Percentiles rank a stretch among this genome's conserved stretches.
Evolutionary conservation across 53 echinoderm and acorn worm genomes (phyloP).

Genomic region (Glandiceps talaboti): DNA sequence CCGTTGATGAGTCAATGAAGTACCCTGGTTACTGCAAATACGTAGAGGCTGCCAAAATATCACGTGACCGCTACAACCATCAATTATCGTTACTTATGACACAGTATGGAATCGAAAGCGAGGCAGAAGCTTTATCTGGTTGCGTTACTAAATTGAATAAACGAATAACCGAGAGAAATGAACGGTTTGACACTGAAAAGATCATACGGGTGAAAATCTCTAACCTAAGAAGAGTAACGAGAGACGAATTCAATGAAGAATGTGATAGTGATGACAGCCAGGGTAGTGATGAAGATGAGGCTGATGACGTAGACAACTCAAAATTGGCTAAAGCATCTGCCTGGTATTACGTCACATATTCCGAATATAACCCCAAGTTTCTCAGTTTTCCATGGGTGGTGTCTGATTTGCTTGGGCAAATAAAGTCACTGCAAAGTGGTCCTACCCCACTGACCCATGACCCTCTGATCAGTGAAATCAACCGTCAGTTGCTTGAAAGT

Average conservation of each 20-base stretch:
- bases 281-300: background rate
- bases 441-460: background rate
- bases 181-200: conserved; percentile 4
- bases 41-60: background rate
- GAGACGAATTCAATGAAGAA: background rate
- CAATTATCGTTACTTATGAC: conserved; percentile 5
- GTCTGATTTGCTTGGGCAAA: conserved; percentile 4
- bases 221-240: background rate
- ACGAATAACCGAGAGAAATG: conserved; percentile 11
- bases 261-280: background rate
- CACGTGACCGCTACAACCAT: conserved; percentile 2
- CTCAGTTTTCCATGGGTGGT: conserved; percentile 18
- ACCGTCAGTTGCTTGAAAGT: background rate
- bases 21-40: background rate
- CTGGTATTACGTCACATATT: conserved; percentile 2
- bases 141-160: conserved; percentile 1
- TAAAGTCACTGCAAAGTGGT: background rate
- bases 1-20: background rate
- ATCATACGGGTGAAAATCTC: background rate
- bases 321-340: conserved; percentile 1
- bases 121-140: conserved; percentile 7
- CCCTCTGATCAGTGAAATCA: background rate
- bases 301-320: background rate
- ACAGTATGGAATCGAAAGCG: conserved; percentile 11
- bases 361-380: background rate